Evolutionary conservation across 1,140 invertebrate species (phyloP), one percentile per base, ranked within the genome.

Genomic region (Leptonema lineaticorne): DNA sequence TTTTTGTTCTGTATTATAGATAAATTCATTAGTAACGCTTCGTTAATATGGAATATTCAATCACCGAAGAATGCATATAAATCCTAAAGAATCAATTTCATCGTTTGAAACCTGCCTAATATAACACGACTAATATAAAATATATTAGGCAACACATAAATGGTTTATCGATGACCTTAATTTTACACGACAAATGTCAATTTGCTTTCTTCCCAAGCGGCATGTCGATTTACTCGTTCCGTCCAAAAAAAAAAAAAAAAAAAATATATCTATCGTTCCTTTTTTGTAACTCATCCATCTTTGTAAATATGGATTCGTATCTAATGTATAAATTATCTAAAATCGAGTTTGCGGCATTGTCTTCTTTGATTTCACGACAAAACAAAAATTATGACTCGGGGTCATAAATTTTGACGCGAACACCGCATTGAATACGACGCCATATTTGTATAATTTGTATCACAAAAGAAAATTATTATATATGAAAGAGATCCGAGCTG

Each of bases 291-390:
- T 41, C 37, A 41, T 41, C 37, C 11, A 41, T 41, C 37, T 41
- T 41, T 41, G 37, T 41, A 41, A 14, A 14, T 41, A 41, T 41
- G 37, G 16, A 4, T 24, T 26, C 50, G 20, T 24, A 53, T 26
- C 22, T 24, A 26, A 53, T 24, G n/a, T n/a, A 22, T 24, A 53
- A 53, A 53, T 53, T 53, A 53, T 53, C 50, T 18, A 14, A 22
- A 24, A 53, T 24, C 37, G 50, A 53, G 24, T 24, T 24, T 26
- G 20, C 50, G 50, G 50, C 50, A 24, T 26, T 53, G 50, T 53
- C 50, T 53, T 24, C 50, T 53, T 53, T 53, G 50, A 53, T 53
- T 53, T 53, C n/a, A n/a, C n/a, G n/a, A n/a, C n/a, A n/a, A n/a
- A n/a, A n/a, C n/a, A n/a, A n/a, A n/a, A n/a, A n/a, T n/a, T n/a